These are phyloP conservation scores for Passer domesticus DNA, from an alignment of 2,113 vertebrate genomes.

Conservation along the genomic window DNA sequence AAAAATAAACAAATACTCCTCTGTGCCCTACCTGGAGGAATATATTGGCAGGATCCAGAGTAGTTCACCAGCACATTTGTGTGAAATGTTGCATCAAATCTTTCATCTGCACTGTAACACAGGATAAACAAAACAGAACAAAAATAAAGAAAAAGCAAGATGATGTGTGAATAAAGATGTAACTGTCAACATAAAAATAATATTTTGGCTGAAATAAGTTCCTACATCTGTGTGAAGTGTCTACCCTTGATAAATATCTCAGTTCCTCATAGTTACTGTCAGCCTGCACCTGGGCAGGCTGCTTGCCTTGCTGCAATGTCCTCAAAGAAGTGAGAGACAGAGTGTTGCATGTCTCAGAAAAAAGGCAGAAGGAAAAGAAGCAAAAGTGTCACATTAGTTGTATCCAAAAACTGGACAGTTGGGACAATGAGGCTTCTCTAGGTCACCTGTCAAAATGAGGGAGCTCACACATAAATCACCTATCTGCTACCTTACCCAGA, in stretches of 20 bases:
- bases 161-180: neutral
- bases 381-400: neutral
- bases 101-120: conserved; percentile 85
- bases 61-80: conserved; percentile 89
- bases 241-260: neutral
- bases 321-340: neutral
- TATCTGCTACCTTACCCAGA: neutral
- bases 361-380: neutral
- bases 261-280: neutral
- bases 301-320: too few relatives aligned
- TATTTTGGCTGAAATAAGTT: neutral
- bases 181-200: neutral
- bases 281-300: neutral
- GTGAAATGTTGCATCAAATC: conserved; percentile 91
- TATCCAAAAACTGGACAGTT: neutral
- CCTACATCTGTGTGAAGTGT: neutral
- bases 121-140: neutral
- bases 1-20: neutral
- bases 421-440: neutral
- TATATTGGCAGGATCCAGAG: conserved; percentile 86
- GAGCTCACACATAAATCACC: neutral
- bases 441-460: neutral
- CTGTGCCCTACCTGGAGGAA: conserved; percentile 85
- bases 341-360: neutral
- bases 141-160: neutral